Conservation (phyloP, 1,140 invertebrate species). For the Eueides isabella region DNA sequence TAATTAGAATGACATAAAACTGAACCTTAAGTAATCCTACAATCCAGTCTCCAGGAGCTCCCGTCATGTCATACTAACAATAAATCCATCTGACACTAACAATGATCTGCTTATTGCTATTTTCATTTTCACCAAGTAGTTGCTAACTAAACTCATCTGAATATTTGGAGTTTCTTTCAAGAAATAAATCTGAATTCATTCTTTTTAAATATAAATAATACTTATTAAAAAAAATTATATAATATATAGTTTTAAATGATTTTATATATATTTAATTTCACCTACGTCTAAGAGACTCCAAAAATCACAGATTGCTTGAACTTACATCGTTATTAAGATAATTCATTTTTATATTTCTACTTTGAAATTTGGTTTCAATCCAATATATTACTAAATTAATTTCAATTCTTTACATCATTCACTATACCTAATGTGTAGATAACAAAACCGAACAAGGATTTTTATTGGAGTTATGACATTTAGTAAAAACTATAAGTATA, state of each 20-base stretch:
- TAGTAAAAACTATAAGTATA: too few species aligned
- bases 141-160: conserved; percentile 5
- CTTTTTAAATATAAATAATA: too few species aligned
- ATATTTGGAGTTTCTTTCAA: neutral
- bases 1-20: neutral
- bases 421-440: too few species aligned
- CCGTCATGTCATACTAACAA: neutral
- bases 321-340: neutral
- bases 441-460: too few species aligned
- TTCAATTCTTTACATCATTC: neutral
- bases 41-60: neutral
- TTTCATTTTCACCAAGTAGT: conserved; percentile 1
- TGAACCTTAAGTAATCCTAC: neutral
- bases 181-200: too few species aligned
- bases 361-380: conserved; percentile 13
- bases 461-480: too few species aligned
- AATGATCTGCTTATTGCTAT: conserved; percentile 20
- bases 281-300: neutral
- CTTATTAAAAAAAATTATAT: too few species aligned
- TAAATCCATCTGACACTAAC: neutral
- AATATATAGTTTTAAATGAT: too few species aligned
- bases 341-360: neutral
- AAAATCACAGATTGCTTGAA: neutral
- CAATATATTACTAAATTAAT: neutral
- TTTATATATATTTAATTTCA: too few species aligned